Conservation (phyloP, 2,888 invertebrate species). For the Cantharis nigra region DNA sequence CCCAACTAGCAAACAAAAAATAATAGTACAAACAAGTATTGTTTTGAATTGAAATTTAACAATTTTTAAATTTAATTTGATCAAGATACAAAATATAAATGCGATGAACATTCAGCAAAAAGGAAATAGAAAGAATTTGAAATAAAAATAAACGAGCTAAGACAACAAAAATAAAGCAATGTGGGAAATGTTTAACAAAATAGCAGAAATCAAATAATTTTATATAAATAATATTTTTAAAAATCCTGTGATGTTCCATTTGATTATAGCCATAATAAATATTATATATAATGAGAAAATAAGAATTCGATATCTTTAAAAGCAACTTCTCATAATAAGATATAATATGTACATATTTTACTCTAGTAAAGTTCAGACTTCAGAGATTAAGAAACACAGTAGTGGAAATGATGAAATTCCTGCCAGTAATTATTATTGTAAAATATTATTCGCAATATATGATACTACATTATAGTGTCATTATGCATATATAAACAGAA, state of each 20-base stretch:
- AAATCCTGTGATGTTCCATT: neutral
- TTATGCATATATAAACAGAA: too few relatives aligned
- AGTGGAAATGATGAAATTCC: too few relatives aligned
- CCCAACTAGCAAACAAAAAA: too few relatives aligned
- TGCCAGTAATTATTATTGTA: too few relatives aligned
- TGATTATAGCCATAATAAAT: neutral
- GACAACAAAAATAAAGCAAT: neutral
- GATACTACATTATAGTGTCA: too few relatives aligned
- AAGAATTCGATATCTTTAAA: neutral
- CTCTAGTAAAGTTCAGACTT: too few relatives aligned
- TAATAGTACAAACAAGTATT: too few relatives aligned
- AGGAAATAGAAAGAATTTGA: neutral
- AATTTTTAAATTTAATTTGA: neutral
- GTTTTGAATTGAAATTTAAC: too few relatives aligned
- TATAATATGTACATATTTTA: too few relatives aligned
- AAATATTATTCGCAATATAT: too few relatives aligned
- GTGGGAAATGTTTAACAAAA: neutral
- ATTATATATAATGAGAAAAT: neutral
- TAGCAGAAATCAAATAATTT: neutral
- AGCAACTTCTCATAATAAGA: neutral
- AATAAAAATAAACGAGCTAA: neutral
- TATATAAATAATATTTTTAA: neutral
- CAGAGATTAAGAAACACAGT: too few relatives aligned
- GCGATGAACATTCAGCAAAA: neutral
- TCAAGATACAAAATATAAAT: neutral